Conservation (phyloP, 2,888 invertebrate genomes). For the Achlya flavicornis region DNA sequence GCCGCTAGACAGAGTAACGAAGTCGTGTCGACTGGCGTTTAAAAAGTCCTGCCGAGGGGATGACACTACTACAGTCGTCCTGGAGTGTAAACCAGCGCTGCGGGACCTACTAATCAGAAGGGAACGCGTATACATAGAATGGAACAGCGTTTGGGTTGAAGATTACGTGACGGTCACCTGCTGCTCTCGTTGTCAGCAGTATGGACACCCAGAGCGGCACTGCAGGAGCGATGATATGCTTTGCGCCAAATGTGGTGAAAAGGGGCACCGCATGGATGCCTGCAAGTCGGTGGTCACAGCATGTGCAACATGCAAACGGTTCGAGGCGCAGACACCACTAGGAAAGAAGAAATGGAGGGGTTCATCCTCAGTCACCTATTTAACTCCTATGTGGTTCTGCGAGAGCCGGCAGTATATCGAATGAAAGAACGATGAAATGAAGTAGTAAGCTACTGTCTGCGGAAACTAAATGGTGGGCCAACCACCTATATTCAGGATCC, state of each 20-base stretch:
- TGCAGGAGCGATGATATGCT: background rate
- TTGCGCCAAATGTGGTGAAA: background rate
- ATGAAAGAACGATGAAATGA: too few species aligned
- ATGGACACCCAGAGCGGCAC: background rate
- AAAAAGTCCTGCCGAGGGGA: background rate
- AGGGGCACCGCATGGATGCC: background rate
- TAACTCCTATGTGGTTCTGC: too few species aligned
- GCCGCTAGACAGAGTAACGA: background rate
- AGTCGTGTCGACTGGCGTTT: background rate
- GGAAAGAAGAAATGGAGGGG: too few species aligned
- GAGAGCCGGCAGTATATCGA: too few species aligned
- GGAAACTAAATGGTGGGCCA: constrained; percentile 14
- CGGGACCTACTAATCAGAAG: background rate
- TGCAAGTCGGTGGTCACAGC: background rate
- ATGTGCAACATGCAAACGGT: background rate
- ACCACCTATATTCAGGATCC: constrained; percentile 15
- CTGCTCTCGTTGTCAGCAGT: background rate
- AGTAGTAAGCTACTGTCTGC: too few species aligned
- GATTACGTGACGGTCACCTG: background rate
- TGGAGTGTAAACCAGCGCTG: background rate
- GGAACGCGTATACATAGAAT: background rate
- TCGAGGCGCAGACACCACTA: background rate
- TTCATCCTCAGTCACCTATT: background rate
- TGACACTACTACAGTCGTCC: background rate
- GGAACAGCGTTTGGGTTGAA: background rate